Percentiles rank a stretch among this genome's conserved stretches.
Evolutionary conservation across 2,888 invertebrate genomes (phyloP).

Genomic region (Caenorhabditis sinica): DNA sequence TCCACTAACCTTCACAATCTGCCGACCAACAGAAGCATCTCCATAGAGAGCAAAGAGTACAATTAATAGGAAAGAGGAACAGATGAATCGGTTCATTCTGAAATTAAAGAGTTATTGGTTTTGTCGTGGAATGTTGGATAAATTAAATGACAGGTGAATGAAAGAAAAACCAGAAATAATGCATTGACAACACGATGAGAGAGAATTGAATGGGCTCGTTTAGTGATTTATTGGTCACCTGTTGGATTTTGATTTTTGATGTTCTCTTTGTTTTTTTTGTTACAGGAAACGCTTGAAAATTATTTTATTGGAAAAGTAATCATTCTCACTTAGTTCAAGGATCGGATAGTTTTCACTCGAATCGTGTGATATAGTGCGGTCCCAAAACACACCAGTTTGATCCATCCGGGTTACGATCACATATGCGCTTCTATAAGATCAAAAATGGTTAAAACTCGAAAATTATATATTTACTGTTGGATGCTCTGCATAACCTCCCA

Average conservation of each 20-base stretch:
- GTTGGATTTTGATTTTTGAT: constrained; percentile 8
- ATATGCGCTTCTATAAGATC: too few relatives aligned
- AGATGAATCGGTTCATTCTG: constrained; percentile 50
- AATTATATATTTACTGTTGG: neutral
- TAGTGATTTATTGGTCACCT: constrained; percentile 20
- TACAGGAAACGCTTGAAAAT: neutral
- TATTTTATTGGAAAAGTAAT: neutral
- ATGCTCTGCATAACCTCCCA: neutral
- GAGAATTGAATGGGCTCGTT: neutral
- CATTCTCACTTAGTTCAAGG: too few relatives aligned
- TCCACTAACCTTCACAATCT: constrained; percentile 28
- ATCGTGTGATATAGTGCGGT: too few relatives aligned
- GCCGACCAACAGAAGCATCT: constrained; percentile 31
- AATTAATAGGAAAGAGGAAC: constrained; percentile 6
- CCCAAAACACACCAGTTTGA: too few relatives aligned
- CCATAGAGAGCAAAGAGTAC: constrained; percentile 5
- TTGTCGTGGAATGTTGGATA: neutral
- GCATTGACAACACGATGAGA: neutral
- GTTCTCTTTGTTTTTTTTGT: constrained; percentile 6
- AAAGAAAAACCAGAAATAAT: neutral
- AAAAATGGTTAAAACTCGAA: too few relatives aligned
- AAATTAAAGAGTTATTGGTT: neutral
- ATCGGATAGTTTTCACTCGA: too few relatives aligned
- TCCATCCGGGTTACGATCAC: too few relatives aligned
- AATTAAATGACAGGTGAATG: neutral